Evolutionary conservation across 2,888 invertebrate species (phyloP), one percentile per base, ranked within the genome.

Genomic region (Eristalis tenax): DNA sequence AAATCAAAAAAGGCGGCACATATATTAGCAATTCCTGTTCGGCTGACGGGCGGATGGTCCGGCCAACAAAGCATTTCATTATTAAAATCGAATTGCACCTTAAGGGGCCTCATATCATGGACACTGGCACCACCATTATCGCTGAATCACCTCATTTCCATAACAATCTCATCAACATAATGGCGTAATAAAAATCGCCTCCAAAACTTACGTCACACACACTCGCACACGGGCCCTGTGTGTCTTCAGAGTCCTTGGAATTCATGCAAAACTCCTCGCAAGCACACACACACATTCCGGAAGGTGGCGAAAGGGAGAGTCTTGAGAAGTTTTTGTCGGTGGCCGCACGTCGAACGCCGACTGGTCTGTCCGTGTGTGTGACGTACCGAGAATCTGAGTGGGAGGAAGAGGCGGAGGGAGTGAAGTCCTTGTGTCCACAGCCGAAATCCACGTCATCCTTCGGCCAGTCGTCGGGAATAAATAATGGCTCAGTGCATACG

Each of bases 151-250:
- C 87, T 83, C 75, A 87, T 87, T 87, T 83, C 87, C 87, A 87
- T 87, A 87, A 87, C 83, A 87, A 79, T 87, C 83, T 83, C 83
- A 87, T 87, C 87, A 87, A 65, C 87, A 87, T 87, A 87, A 87
- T 87, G 76, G 83, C 76, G 80, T 83, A 87, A 87, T 87, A 87
- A 87, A 87, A 87, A 87, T 87, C 87, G 87, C 83, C 83, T 71
- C 83, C 59, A 66, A 87, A 87, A 83, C 83, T 68, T 83, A 78
- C 78, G 64, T 64, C 68, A 70, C 23, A 74, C 35, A 82, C 66
- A 57, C 26, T 15, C 65, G 43, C 59, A 26, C 79, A 64, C n/a
- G n/a, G n/a, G n/a, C 28, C 59, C 61, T 28, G 35, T 61, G 61
- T 57, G 43, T 38, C 57, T 78, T 78, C 61, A 74, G 18, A 50